Evolutionary conservation across 2,113 vertebrate genomes (phyloP), one percentile per base, ranked within the genome.

Genomic region (Sakesphorus luctuosus): DNA sequence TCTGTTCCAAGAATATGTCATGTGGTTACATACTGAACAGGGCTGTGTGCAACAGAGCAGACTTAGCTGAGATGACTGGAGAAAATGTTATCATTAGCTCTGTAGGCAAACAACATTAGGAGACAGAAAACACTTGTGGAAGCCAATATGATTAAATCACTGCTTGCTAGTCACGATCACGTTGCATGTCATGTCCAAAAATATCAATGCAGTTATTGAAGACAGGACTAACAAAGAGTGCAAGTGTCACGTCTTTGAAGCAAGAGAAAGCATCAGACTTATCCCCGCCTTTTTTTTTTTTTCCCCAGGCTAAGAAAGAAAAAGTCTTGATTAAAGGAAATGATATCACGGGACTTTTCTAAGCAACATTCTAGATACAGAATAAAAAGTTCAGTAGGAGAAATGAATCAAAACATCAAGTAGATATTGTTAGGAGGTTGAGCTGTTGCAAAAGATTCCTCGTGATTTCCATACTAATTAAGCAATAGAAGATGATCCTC

Each of bases 1-100:
- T 91, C 87, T 52, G 84, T 96, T 97, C 97, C 97, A 97, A 97
- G 96, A 97, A 97, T 90, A 93, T 91, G 93, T 97, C 96, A 90
- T 90, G 79, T 26, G 84, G 76, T 67, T 95, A 90, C 92, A 89
- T 46, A 72, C 72, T 87, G 90, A 95, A 88, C 89, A 90, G 90
- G 33, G 76, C 78, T 96, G 56, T 82, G 73, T 95, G 90, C 87
- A 88, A 61, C 16, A 69, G 90, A 96, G 84, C 93, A 97, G 84
- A 62, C 91, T 84, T 90, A 84, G 90, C 73, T 74, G 89, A 85
- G 89, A 94, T 90, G 84, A 79, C 72, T 86, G 84, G 80, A 84
- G 91, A 96, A 95, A 96, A 95, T 90, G 95, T 97, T 97, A 97
- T 97, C 96, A 87, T 96, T 97, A 95, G 84, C 78, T 95, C 89